These are phyloP conservation scores for Laspeyria flexula DNA, from an alignment of 2,888 invertebrate species.

Conservation along the genomic window DNA sequence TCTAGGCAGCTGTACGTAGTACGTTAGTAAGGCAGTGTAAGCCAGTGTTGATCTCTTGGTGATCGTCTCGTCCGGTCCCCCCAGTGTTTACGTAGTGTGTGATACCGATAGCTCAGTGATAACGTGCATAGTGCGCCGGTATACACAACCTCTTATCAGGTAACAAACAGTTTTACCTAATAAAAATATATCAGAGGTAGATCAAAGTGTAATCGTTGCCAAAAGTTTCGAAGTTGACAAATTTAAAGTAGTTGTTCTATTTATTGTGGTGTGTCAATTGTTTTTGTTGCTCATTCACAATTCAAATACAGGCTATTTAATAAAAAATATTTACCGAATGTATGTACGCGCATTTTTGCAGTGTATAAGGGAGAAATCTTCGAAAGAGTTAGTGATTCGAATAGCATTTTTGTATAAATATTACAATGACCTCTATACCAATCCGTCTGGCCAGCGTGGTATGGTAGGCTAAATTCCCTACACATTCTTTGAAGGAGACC, in stretches of 20 bases:
- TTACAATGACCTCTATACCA: no score
- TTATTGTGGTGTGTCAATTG: constrained; percentile 26
- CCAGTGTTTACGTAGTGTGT: constrained; percentile 63
- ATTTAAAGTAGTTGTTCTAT: constrained; percentile 16
- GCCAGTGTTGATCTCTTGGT: constrained; percentile 58
- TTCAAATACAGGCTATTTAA: constrained; percentile 13
- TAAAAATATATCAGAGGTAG: not conserved
- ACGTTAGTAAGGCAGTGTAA: constrained; percentile 30
- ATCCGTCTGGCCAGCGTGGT: no score
- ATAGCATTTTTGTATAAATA: no score
- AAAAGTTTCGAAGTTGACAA: constrained; percentile 28
- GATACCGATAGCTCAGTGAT: constrained; percentile 64
- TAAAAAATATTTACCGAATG: no score
- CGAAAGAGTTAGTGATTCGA: no score
- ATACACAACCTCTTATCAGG: constrained; percentile 49
- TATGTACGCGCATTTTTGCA: no score
- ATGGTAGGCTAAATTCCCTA: no score
- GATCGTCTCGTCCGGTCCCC: constrained; percentile 41
- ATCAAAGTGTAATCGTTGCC: constrained; percentile 10
- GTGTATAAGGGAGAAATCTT: no score
- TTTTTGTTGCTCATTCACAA: constrained; percentile 18
- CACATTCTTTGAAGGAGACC: no score
- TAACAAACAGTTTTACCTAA: constrained; percentile 37
- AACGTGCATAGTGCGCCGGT: constrained; percentile 54
- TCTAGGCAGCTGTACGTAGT: constrained; percentile 37